Evolutionary conservation across 2,113 vertebrate species (phyloP), one percentile per base, ranked within the genome.

Genomic region (Nettapus auritus): DNA sequence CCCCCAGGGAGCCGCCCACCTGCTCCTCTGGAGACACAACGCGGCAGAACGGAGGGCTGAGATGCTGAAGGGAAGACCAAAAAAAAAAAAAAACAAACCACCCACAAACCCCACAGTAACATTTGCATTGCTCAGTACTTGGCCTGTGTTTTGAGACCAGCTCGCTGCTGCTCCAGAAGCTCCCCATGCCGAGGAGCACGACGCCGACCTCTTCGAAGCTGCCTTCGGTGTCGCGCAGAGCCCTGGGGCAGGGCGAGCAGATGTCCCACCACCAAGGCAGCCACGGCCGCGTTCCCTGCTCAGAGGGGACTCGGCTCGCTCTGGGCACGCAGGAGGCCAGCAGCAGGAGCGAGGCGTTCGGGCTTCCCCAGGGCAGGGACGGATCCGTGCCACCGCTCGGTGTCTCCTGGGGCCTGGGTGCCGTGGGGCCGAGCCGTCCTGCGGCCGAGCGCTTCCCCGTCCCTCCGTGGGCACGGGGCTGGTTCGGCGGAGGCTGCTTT

Each of bases 171-270:
- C 55, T 59, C 19, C 55, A 8, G 4, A 10, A 20, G 48, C 55
- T 53, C 68, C 69, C 57, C 0, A 1, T 1, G 69, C 60, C 1
- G 34, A 5, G 19, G 13, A 23, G 60, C 0, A 3, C 0, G 1
- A 3, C 3, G 57, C 42, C 4, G 0, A n/a, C 42, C 69, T 33
- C 68, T 16, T 44, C 62, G 2, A 8, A 44, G 70, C 29, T 4
- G 9, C 29, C 75, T 59, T 20, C 46, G 7, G 4, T 2, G 11
- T 21, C 4, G 31, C 56, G 3, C 29, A 33, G 12, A 60, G 4
- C 20, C 7, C 0, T 0, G 2, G 34, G 13, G 3, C 80, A n/a
- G 86, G 48, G 91, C 75, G 20, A 8, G 3, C 52, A 8, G 18
- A 13, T 34, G 62, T 4, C 55, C 84, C 56, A 29, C 4, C 53